A percentile compares a stretch with the other conserved stretches of the same genome.
phyloP scores from a whole-genome alignment of 2,113 vertebrate species.

The Platysteira castanea region DNA sequence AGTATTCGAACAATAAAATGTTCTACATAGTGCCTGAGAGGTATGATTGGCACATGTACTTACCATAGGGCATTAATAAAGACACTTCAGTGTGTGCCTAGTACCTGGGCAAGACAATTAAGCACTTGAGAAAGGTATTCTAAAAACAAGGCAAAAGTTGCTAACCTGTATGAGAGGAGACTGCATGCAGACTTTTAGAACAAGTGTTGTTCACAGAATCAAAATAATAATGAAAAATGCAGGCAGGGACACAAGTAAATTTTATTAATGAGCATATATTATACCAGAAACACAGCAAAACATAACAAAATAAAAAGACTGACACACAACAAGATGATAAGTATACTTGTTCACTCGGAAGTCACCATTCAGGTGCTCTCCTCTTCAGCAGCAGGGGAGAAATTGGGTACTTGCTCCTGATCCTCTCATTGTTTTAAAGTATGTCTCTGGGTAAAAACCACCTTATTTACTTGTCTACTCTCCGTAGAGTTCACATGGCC shows the following conservation, averaged over 20 bases:
- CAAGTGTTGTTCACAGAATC: background rate
- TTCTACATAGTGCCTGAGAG: background rate
- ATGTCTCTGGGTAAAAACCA: background rate
- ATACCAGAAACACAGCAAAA: background rate
- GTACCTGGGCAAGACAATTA: background rate
- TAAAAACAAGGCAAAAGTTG: background rate
- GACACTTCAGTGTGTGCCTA: background rate
- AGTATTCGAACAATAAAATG: background rate
- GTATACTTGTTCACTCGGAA: background rate
- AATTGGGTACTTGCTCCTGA: background rate
- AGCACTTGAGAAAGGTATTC: background rate
- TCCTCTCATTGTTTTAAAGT: background rate
- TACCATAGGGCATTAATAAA: background rate
- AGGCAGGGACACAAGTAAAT: background rate
- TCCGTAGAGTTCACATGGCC: background rate
- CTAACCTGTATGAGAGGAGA: background rate
- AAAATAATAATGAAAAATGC: background rate
- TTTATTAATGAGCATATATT: background rate
- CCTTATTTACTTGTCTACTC: background rate
- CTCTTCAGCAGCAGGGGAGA: background rate
- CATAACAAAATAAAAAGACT: background rate
- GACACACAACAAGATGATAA: background rate
- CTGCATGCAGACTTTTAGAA: background rate
- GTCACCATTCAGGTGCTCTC: background rate
- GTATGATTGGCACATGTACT: fast-evolving